Conservation (phyloP, 2,113 vertebrate species). For the Clarias macrocephalus region DNA sequence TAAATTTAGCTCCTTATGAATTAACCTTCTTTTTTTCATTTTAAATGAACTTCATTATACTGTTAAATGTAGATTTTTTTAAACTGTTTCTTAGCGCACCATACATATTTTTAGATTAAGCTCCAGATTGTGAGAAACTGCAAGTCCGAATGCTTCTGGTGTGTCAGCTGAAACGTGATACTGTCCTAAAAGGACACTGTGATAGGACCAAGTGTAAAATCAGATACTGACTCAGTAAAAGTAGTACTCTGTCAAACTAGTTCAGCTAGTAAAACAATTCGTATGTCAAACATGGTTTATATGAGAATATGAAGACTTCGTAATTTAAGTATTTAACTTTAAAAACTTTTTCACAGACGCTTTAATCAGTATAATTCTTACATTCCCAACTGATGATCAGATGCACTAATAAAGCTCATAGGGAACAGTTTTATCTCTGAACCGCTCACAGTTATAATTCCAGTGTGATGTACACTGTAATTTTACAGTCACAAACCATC, state of each 20-base stretch:
- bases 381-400: background rate
- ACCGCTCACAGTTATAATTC: background rate
- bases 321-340: background rate
- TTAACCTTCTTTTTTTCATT: background rate
- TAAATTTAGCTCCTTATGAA: too few relatives aligned
- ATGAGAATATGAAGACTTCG: background rate
- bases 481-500: slow-evolving; percentile 22
- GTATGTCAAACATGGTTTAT: background rate
- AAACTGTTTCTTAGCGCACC: background rate
- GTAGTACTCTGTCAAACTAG: too few relatives aligned
- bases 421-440: background rate
- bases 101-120: background rate
- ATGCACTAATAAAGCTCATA: background rate
- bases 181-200: background rate
- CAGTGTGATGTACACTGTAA: background rate
- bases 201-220: background rate
- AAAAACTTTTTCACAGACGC: background rate
- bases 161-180: background rate
- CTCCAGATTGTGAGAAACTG: slow-evolving; percentile 38
- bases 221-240: background rate
- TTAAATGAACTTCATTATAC: background rate
- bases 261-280: background rate
- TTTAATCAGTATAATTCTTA: background rate
- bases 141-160: slow-evolving; percentile 32
- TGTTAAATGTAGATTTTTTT: background rate